Evolutionary conservation across 2,888 invertebrate species (phyloP).

Genomic region (Trisateles emortualis): DNA sequence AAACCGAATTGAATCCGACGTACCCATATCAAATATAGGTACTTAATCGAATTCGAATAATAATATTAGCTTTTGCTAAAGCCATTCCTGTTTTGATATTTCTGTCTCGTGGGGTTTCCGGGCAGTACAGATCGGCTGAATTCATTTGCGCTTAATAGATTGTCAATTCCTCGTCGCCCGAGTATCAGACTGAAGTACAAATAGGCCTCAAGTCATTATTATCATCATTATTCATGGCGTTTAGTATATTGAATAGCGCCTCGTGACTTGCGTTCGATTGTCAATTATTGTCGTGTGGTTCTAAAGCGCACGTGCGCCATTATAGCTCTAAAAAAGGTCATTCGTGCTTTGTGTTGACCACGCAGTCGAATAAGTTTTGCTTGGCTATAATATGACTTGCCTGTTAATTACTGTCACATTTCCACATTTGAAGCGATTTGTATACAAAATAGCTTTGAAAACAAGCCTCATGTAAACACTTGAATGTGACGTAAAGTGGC

Average conservation of each 20-base stretch:
- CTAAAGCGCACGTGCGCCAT: slow-evolving; percentile 71
- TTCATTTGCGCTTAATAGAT: slow-evolving; percentile 16
- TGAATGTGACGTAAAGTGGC: slow-evolving; percentile 48
- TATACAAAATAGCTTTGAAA: neutral
- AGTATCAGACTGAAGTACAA: slow-evolving; percentile 18
- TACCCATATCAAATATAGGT: too few species aligned
- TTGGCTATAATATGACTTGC: slow-evolving; percentile 43
- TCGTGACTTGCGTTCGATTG: slow-evolving; percentile 81
- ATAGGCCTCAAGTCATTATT: slow-evolving; percentile 50
- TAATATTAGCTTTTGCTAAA: slow-evolving; percentile 17
- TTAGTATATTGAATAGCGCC: slow-evolving; percentile 61
- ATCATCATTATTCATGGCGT: slow-evolving; percentile 74
- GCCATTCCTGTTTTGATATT: neutral
- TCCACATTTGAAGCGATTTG: neutral
- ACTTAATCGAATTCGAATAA: too few species aligned
- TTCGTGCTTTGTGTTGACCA: slow-evolving; percentile 69
- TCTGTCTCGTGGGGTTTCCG: neutral
- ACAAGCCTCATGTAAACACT: slow-evolving; percentile 32
- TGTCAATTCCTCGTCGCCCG: slow-evolving; percentile 16
- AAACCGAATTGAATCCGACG: too few species aligned
- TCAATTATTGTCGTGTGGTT: slow-evolving; percentile 78
- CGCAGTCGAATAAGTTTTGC: slow-evolving; percentile 46
- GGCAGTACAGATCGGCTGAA: neutral
- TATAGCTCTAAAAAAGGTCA: slow-evolving; percentile 72
- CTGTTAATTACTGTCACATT: slow-evolving; percentile 45